A percentile compares a stretch with the other conserved stretches of the same genome.
Evolutionary conservation across 2,797 vertebrate genomes (phyloP).

Genomic region (Bufotes viridis): DNA sequence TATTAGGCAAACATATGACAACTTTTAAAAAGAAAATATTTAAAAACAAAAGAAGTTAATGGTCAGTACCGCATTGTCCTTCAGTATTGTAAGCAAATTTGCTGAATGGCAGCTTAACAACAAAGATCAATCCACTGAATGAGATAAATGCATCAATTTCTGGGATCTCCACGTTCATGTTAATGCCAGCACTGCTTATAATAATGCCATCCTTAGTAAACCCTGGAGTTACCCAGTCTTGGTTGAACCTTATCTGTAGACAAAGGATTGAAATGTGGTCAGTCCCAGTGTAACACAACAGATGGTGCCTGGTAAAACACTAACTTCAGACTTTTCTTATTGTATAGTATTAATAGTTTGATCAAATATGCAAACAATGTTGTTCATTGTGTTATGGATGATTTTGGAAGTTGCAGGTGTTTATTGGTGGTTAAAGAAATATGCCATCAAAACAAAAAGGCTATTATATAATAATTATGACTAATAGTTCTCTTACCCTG

Average conservation of each 20-base stretch:
- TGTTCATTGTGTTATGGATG: background rate
- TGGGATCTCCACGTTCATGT: slow-evolving; percentile 75
- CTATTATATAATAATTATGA: background rate
- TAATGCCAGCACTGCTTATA: slow-evolving; percentile 72
- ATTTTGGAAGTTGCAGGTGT: background rate
- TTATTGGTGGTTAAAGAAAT: too few species aligned
- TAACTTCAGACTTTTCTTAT: background rate
- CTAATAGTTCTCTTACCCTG: slow-evolving; percentile 69
- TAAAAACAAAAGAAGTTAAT: too few species aligned
- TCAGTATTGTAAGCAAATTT: slow-evolving; percentile 78
- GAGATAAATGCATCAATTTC: slow-evolving; percentile 71
- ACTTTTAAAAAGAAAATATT: background rate
- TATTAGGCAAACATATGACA: background rate
- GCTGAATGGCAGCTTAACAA: slow-evolving; percentile 73
- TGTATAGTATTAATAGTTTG: background rate
- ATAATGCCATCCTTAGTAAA: slow-evolving; percentile 72
- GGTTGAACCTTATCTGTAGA: slow-evolving; percentile 75
- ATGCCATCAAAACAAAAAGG: too few species aligned
- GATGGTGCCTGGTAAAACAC: background rate
- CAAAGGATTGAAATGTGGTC: background rate
- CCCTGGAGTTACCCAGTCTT: slow-evolving; percentile 68
- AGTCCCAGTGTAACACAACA: background rate
- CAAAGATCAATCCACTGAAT: slow-evolving; percentile 79
- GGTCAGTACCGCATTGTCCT: slow-evolving; percentile 78
- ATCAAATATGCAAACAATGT: background rate